Evolutionary conservation across 2,113 vertebrate genomes (phyloP), one percentile per base, ranked within the genome.

Genomic region (Urocynchramus pylzowi): DNA sequence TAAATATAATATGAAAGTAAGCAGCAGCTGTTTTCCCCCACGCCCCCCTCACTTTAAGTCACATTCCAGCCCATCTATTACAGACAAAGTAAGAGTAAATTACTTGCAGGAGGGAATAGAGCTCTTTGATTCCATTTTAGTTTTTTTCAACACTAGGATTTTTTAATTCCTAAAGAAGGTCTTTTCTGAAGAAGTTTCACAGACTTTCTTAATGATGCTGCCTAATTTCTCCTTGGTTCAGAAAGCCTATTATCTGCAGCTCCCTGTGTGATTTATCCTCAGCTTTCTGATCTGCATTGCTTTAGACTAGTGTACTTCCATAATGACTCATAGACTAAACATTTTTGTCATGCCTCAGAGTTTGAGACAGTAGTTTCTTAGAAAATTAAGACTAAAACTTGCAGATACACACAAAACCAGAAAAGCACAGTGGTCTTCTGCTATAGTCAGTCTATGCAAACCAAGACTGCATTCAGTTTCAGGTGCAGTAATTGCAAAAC

Each of bases 201-300:
- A 84, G n/a, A 71, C 27, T 67, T 88, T 33, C 49, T n/a, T 92
- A 42, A 86, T 63, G 64, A 47, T 63, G 6, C 54, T 93, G 59
- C 45, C 37, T 90, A 74, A 67, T 94, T 92, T 93, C 33, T 69
- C 10, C 45, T 60, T 90, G 68, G 60, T 52, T 95, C 59, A 90
- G 75, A 87, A 90, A 79, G 57, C 56, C 67, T 69, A 37, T 90
- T 94, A 60, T 73, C 28, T 20, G 2, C 56, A 68, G 31, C 39
- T 87, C 18, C 53, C 71, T 61, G 17, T 82, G 18, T 85, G 45
- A 79, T 87, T 91, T 94, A 87, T 76, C 57, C 35, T 80, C 63
- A 84, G 61, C 57, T 90, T 73, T 95, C 65, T 88, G 57, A 76
- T 93, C 44, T 90, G 24, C 57, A 11, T 41, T 97, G 41, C 65